These are phyloP conservation scores for Cyphotilapia sp. DNA, from an alignment of 2,113 vertebrate species.

Conservation along the genomic window DNA sequence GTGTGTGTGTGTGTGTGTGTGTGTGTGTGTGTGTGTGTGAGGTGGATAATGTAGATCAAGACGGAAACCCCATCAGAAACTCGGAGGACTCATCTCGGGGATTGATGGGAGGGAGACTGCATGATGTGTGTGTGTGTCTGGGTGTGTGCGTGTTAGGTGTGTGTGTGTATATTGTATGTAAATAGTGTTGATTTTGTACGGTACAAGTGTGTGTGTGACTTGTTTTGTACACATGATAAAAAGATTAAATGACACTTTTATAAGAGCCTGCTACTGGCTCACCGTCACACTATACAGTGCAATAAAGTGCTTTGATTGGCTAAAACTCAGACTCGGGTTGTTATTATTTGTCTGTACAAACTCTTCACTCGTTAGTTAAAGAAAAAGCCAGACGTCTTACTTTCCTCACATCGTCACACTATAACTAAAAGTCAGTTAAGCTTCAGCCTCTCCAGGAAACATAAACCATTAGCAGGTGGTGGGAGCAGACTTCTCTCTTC, in stretches of 20 bases:
- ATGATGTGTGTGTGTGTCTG: constrained; percentile 12
- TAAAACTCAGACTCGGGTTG: constrained; percentile 39
- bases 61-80: constrained; percentile 27
- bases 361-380: background rate
- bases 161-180: constrained; percentile 73
- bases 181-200: constrained; percentile 81
- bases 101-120: constrained; percentile 20
- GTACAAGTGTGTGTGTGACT: constrained; percentile 76
- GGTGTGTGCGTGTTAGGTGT: background rate
- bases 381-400: background rate
- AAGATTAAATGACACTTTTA: constrained; percentile 79
- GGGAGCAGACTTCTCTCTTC: background rate
- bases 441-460: background rate
- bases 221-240: constrained; percentile 80
- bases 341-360: background rate
- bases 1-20: background rate
- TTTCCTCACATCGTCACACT: background rate
- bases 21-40: background rate
- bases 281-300: constrained; percentile 76
- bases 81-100: background rate
- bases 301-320: constrained; percentile 80
- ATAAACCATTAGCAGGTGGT: background rate
- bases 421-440: background rate
- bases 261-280: constrained; percentile 74
- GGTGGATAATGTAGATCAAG: background rate